Evolutionary conservation across 2,797 vertebrate genomes (phyloP).

Genomic region (Chromobotia macracanthus): DNA sequence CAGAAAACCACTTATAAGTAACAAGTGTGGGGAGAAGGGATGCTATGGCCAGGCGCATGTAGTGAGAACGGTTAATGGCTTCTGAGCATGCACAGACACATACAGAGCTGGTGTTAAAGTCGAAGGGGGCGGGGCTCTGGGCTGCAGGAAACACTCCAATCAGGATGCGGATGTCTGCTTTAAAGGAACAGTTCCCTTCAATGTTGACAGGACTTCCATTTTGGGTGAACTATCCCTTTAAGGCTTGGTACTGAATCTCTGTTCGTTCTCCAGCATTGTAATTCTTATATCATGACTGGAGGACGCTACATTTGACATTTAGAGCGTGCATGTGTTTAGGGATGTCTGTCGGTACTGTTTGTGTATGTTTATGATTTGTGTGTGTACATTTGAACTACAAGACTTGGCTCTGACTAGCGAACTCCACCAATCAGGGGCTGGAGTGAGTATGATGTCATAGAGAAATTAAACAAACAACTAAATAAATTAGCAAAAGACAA

Average conservation of each 20-base stretch:
- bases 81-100: slow-evolving; percentile 42
- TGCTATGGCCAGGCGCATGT: slow-evolving; percentile 9
- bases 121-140: background rate
- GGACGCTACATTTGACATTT: slow-evolving; percentile 27
- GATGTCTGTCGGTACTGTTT: slow-evolving; percentile 20
- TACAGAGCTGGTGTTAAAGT: slow-evolving; percentile 15
- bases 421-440: slow-evolving; percentile 44
- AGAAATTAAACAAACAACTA: slow-evolving; percentile 48
- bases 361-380: slow-evolving; percentile 47
- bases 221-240: slow-evolving; percentile 13
- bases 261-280: slow-evolving; percentile 33
- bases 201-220: background rate
- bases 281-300: slow-evolving; percentile 6
- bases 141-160: slow-evolving; percentile 15
- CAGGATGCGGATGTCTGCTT: slow-evolving; percentile 28
- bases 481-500: slow-evolving; percentile 50
- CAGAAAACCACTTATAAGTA: slow-evolving; percentile 69
- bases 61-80: slow-evolving; percentile 28
- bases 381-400: slow-evolving; percentile 43
- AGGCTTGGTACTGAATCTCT: slow-evolving; percentile 28
- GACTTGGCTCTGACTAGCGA: slow-evolving; percentile 49
- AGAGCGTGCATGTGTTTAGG: slow-evolving; percentile 11
- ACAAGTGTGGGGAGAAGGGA: slow-evolving; percentile 55
- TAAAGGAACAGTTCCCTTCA: slow-evolving; percentile 6
- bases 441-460: slow-evolving; percentile 58